phyloP scores from a whole-genome alignment of 2,113 vertebrate species.

The Nycticryphes semicollaris region DNA sequence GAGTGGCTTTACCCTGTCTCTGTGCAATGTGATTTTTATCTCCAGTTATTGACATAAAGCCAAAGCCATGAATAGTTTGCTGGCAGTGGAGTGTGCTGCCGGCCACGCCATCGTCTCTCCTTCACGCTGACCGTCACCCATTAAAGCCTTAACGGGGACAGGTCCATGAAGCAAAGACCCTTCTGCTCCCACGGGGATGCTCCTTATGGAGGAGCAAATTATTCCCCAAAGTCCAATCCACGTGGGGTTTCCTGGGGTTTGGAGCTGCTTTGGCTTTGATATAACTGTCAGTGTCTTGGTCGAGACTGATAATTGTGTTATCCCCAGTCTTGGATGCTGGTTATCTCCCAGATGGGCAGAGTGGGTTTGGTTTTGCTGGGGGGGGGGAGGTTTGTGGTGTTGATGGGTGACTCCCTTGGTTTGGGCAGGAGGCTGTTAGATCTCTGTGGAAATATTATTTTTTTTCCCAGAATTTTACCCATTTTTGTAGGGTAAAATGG shows the following conservation, averaged over 20 bases:
- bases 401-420: not conserved
- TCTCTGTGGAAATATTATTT: not conserved
- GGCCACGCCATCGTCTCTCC: not conserved
- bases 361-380: not conserved
- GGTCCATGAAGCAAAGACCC: rapidly evolving
- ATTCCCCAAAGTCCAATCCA: rapidly evolving
- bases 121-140: rapidly evolving
- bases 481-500: not conserved
- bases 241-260: not conserved
- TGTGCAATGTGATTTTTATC: slow-evolving; percentile 18
- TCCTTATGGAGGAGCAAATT: not conserved
- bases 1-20: not conserved
- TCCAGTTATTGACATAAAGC: not conserved
- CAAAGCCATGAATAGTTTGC: slow-evolving; percentile 30
- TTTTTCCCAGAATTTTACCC: no score
- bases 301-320: rapidly evolving
- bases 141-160: rapidly evolving
- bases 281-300: not conserved
- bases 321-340: not conserved
- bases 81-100: slow-evolving; percentile 19
- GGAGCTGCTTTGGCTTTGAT: not conserved
- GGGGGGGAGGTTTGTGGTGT: not conserved
- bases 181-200: rapidly evolving
- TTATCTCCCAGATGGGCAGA: not conserved
- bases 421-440: not conserved